Percentiles rank a stretch among this genome's conserved stretches.
phyloP scores from a whole-genome alignment of 2,888 invertebrate genomes.

The Ichneumoninae sp. region DNA sequence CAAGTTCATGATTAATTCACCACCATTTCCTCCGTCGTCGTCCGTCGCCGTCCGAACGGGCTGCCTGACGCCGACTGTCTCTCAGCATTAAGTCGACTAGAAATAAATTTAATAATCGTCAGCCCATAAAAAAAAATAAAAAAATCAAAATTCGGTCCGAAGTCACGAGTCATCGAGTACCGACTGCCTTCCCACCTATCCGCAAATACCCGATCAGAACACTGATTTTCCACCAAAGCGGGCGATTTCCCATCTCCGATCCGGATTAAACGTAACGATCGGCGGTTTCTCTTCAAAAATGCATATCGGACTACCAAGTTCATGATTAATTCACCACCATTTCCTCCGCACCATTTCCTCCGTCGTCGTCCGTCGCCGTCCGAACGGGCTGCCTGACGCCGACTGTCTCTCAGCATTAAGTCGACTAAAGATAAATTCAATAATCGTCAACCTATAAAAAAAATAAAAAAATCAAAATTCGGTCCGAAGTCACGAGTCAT shows the following conservation, averaged over 20 bases:
- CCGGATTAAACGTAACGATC: background rate
- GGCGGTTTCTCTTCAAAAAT: conserved; percentile 29
- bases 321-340: conserved; percentile 72
- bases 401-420: too few species aligned
- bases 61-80: too few species aligned
- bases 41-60: conserved; percentile 3
- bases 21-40: conserved; percentile 61
- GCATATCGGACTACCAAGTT: conserved; percentile 45
- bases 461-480: too few species aligned
- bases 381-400: too few species aligned
- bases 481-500: too few species aligned
- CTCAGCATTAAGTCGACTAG: too few species aligned
- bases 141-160: too few species aligned
- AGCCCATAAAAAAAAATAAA: too few species aligned
- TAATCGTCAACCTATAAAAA: background rate
- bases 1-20: conserved; percentile 71
- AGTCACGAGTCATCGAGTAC: too few species aligned
- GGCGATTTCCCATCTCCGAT: conserved; percentile 15
- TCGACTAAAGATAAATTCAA: too few species aligned
- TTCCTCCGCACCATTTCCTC: conserved; percentile 65
- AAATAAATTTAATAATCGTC: too few species aligned
- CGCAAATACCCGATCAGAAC: background rate
- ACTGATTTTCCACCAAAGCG: background rate
- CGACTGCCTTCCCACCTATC: background rate
- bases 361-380: conserved; percentile 36